These are phyloP conservation scores for Pachyrhynchus sulphureomaculatus DNA, from an alignment of 1,140 invertebrate genomes.

Conservation along the genomic window DNA sequence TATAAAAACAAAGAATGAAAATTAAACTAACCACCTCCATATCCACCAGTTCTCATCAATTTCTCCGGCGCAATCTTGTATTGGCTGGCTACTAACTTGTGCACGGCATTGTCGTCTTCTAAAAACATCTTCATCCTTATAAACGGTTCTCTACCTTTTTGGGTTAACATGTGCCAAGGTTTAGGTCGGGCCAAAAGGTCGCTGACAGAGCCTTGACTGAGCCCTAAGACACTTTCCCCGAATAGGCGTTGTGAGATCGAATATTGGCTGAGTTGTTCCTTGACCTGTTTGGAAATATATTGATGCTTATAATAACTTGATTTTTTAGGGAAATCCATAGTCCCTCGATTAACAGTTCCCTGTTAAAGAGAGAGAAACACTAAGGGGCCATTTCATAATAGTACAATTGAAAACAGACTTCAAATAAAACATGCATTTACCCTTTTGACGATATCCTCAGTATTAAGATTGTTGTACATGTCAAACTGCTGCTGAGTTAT, in stretches of 20 bases:
- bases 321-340: too few species aligned
- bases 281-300: constrained; percentile 60
- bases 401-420: background rate
- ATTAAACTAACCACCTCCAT: constrained; percentile 64
- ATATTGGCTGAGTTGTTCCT: constrained; percentile 96
- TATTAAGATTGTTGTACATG: constrained; percentile 96
- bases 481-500: constrained; percentile 99
- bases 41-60: constrained; percentile 90
- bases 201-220: constrained; percentile 95
- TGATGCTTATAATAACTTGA: too few species aligned
- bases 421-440: background rate
- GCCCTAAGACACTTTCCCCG: constrained; percentile 93
- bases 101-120: constrained; percentile 95
- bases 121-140: constrained; percentile 98
- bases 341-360: too few species aligned
- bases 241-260: constrained; percentile 98
- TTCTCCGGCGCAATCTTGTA: constrained; percentile 97
- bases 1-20: too few species aligned
- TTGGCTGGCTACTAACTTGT: constrained; percentile 93
- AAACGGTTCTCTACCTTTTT: constrained; percentile 95
- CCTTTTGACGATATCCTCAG: constrained; percentile 96
- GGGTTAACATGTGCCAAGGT: constrained; percentile 96
- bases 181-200: constrained; percentile 93
- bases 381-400: background rate
- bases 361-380: background rate